These are phyloP conservation scores for Helobdella robusta DNA, from an alignment of 2,888 invertebrate species.

Conservation along the genomic window DNA sequence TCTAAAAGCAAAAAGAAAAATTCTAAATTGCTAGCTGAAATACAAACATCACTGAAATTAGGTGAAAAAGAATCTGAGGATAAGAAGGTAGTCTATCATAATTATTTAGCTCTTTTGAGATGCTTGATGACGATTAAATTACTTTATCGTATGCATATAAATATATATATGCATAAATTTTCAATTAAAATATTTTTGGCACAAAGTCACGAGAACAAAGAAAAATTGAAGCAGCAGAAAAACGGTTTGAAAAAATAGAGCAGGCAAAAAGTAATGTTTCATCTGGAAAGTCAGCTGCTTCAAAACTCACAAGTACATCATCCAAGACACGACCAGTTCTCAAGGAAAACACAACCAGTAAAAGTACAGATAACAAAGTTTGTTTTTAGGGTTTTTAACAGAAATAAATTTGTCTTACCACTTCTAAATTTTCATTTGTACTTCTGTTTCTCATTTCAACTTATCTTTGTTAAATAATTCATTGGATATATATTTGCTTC, in stretches of 20 bases:
- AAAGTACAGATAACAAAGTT: background rate
- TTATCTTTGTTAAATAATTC: too few relatives aligned
- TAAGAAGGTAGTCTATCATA: too few relatives aligned
- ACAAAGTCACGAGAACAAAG: constrained; percentile 29
- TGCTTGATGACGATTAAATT: too few relatives aligned
- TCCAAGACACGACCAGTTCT: constrained; percentile 3
- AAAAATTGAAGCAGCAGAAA: constrained; percentile 30
- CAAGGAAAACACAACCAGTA: constrained; percentile 16
- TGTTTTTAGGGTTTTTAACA: too few relatives aligned
- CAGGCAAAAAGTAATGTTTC: constrained; percentile 21
- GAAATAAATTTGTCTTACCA: too few relatives aligned
- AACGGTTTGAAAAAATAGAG: constrained; percentile 29
- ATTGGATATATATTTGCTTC: too few relatives aligned
- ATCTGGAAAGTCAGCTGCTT: background rate
- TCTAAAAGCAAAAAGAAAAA: constrained; percentile 17
- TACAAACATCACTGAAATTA: constrained; percentile 6
- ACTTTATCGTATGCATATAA: too few relatives aligned
- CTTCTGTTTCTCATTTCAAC: too few relatives aligned
- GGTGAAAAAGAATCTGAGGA: constrained; percentile 4
- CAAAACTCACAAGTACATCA: background rate
- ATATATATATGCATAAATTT: too few relatives aligned
- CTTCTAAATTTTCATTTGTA: too few relatives aligned
- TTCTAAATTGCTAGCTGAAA: constrained; percentile 19
- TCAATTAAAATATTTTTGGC: too few relatives aligned
- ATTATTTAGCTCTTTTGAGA: too few relatives aligned